Evolutionary conservation across 1,140 invertebrate species (phyloP), one percentile per base, ranked within the genome.

Genomic region (Phenacoccus solenopsis): DNA sequence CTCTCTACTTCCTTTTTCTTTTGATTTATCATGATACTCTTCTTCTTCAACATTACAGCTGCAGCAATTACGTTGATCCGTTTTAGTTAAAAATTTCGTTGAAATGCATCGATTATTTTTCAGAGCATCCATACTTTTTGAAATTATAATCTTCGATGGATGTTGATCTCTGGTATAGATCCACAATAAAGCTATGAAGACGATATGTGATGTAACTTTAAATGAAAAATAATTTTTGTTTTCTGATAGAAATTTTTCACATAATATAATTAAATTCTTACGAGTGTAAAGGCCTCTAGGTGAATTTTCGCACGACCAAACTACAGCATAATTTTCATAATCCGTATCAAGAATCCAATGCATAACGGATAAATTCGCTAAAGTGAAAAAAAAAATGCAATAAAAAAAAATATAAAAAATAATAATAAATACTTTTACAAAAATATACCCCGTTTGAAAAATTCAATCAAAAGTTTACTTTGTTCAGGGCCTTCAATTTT

Each of bases 271-370:
- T 49, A 49, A 49, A 16, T 49, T 49, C 38, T 49, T 49, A 49
- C 38, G 13, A 49, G 20, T 16, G 20, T 49, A n/a, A 49, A 49
- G 20, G 13, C 38, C 38, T 4, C 38, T 4, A 16, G 13, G 13
- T 49, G 3, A 10, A 49, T 49, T 49, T 49, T n/a, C 12, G 77
- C 89, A 91, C 16, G 86, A 85, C 87, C 87, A 90, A 71, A 90
- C 82, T 10, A 90, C 84, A 0, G 88, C 86, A 74, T 85, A 90
- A 72, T 78, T 84, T 24, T 85, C 82, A 76, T 90, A 90, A 76
- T 90, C 88, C 4, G 88, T 90, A 73, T 89, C 87, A 28, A 90
- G 79, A 21, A 90, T 84, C 28, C 38, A 49, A 49, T 49, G 38
- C 38, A 49, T 49, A 49, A 49, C 38, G 3, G 38, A 2, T 16